A percentile compares a stretch with the other conserved stretches of the same genome.
Evolutionary conservation across 2,888 invertebrate genomes (phyloP).

Genomic region (Lottia gigantea): DNA sequence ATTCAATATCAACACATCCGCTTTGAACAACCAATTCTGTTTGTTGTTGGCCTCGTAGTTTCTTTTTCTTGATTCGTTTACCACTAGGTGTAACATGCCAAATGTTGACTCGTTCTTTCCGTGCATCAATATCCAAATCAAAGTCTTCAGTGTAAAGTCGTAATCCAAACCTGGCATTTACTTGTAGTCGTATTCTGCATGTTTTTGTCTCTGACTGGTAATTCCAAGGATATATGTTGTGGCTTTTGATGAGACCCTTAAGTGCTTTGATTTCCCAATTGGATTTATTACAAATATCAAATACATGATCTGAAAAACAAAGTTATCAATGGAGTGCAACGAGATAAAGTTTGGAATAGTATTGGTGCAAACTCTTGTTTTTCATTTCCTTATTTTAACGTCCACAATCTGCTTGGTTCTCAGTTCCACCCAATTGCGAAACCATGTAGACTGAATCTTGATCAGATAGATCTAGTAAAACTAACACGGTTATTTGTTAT

Average conservation of each 20-base stretch:
- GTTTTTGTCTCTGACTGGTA: slow-evolving; percentile 11
- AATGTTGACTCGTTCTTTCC: slow-evolving; percentile 24
- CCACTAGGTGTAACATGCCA: slow-evolving; percentile 11
- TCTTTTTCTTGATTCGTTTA: background rate
- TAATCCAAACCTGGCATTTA: slow-evolving; percentile 26
- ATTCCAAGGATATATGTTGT: slow-evolving; percentile 25
- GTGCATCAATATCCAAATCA: slow-evolving; percentile 21
- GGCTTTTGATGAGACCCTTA: slow-evolving; percentile 24
- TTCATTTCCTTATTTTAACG: too few relatives aligned
- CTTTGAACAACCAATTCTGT: slow-evolving; percentile 5
- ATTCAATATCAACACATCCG: slow-evolving; percentile 24
- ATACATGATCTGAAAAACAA: slow-evolving; percentile 22
- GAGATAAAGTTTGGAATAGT: too few relatives aligned
- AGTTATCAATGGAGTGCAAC: too few relatives aligned
- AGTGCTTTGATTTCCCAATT: slow-evolving; percentile 16
- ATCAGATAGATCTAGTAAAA: too few relatives aligned
- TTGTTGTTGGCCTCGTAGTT: background rate
- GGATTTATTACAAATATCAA: slow-evolving; percentile 23
- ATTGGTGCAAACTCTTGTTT: too few relatives aligned
- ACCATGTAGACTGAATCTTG: too few relatives aligned
- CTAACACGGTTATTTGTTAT: too few relatives aligned
- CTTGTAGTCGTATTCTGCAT: slow-evolving; percentile 25
- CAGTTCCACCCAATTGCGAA: too few relatives aligned
- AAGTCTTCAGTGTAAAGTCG: slow-evolving; percentile 21
- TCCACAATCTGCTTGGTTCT: too few relatives aligned